Conservation (phyloP, 2,797 vertebrate genomes). For the Anisognathus igniventris region DNA sequence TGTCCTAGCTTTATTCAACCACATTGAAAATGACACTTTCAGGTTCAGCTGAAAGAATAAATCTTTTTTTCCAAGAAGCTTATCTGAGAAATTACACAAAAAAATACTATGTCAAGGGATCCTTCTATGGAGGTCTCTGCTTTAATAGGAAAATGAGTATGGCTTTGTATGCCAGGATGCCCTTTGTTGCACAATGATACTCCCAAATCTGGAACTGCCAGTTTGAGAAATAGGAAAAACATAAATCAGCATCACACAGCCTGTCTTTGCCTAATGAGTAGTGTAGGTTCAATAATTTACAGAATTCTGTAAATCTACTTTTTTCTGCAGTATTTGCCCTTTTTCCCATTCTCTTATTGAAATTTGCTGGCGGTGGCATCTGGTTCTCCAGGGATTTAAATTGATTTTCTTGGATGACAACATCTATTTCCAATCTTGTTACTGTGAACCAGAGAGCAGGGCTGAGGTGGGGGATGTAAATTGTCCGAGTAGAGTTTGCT, state of each 20-base stretch:
- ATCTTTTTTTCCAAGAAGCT: background rate
- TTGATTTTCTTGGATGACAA: background rate
- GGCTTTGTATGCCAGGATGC: background rate
- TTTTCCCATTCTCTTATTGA: fast-evolving
- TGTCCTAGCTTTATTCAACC: background rate
- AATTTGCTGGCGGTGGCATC: background rate
- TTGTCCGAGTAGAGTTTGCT: background rate
- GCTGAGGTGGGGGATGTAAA: background rate
- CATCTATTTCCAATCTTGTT: background rate
- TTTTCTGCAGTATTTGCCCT: background rate
- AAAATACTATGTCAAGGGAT: background rate
- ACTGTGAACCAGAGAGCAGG: background rate
- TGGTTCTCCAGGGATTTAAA: background rate
- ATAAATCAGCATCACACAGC: background rate
- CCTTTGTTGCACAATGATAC: background rate
- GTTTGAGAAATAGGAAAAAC: background rate
- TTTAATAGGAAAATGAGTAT: background rate
- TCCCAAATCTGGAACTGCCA: background rate
- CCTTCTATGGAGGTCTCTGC: background rate
- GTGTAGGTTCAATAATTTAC: background rate
- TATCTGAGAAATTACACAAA: background rate
- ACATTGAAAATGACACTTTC: background rate
- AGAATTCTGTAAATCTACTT: background rate
- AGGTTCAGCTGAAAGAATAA: background rate
- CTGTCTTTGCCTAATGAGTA: background rate